These are phyloP conservation scores for Zoanthus solanderi DNA, from an alignment of 92 coral and sea anemone genomes.

Conservation along the genomic window DNA sequence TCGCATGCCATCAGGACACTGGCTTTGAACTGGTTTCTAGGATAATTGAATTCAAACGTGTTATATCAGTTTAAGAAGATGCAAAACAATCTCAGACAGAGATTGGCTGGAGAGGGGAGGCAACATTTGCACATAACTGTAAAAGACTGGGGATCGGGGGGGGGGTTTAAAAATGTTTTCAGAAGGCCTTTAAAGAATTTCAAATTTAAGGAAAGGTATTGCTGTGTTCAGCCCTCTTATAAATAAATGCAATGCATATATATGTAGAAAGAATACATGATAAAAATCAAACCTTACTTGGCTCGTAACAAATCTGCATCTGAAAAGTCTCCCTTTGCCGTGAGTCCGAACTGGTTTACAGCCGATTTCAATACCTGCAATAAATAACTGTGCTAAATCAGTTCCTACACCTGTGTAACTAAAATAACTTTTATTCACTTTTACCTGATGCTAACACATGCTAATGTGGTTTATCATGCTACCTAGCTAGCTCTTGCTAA, in stretches of 20 bases:
- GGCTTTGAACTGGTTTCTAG: conserved; percentile 93
- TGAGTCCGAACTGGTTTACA: conserved; percentile 84
- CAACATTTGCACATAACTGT: too few species aligned
- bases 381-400: not conserved
- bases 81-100: too few species aligned
- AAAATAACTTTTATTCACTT: not conserved
- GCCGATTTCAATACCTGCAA: conserved; percentile 85
- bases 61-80: too few species aligned
- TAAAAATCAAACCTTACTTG: conserved; percentile 69
- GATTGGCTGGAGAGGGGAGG: too few species aligned
- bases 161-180: too few species aligned
- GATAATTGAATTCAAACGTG: not conserved
- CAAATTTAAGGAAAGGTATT: too few species aligned
- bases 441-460: not conserved
- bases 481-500: not conserved
- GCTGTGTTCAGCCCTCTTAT: too few species aligned
- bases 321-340: conserved; percentile 88
- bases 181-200: too few species aligned
- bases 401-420: not conserved
- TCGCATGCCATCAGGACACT: conserved; percentile 91
- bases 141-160: too few species aligned
- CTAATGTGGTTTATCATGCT: not conserved
- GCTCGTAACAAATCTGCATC: conserved; percentile 91
- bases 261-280: not conserved
- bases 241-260: too few species aligned